Percentiles rank a stretch among this genome's conserved stretches.
phyloP scores from a whole-genome alignment of 2,888 invertebrate species.

The Cryptocheilus praepositus region DNA sequence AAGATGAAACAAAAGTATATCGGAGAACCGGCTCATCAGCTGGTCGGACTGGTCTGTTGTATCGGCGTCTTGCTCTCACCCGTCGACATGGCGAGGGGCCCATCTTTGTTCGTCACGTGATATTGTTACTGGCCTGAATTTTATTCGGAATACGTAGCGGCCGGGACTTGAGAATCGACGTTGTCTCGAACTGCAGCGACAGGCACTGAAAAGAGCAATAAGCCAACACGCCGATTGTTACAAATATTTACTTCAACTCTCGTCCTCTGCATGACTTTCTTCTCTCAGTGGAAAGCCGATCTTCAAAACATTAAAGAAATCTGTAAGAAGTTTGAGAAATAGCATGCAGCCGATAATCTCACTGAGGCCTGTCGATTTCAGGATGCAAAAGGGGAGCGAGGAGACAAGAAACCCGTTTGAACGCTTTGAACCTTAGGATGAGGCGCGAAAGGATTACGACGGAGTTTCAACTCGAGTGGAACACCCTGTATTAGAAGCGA shows the following conservation, averaged over 20 bases:
- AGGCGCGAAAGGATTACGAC: constrained; percentile 22
- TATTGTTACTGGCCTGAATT: constrained; percentile 68
- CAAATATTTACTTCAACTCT: no score
- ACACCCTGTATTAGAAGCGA: constrained; percentile 53
- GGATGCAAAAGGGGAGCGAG: not conserved
- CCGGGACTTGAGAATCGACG: not conserved
- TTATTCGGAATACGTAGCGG: constrained; percentile 59
- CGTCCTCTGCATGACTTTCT: no score
- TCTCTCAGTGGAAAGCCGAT: no score
- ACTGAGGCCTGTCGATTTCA: not conserved
- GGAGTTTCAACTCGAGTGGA: constrained; percentile 45
- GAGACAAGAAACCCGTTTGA: not conserved
- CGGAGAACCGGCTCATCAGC: constrained; percentile 73
- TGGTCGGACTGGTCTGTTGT: constrained; percentile 70
- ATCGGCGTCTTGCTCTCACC: constrained; percentile 45
- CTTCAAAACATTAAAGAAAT: no score
- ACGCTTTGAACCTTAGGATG: not conserved
- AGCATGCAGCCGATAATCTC: not conserved
- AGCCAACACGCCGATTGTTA: no score
- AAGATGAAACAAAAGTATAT: constrained; percentile 69
- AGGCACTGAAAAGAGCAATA: no score
- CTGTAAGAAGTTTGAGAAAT: not conserved
- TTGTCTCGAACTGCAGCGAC: not conserved
- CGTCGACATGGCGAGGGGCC: constrained; percentile 21
- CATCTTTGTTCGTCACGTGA: constrained; percentile 46